These are phyloP conservation scores for Nemurella pictetii DNA, from an alignment of 2,888 invertebrate species.

Conservation along the genomic window DNA sequence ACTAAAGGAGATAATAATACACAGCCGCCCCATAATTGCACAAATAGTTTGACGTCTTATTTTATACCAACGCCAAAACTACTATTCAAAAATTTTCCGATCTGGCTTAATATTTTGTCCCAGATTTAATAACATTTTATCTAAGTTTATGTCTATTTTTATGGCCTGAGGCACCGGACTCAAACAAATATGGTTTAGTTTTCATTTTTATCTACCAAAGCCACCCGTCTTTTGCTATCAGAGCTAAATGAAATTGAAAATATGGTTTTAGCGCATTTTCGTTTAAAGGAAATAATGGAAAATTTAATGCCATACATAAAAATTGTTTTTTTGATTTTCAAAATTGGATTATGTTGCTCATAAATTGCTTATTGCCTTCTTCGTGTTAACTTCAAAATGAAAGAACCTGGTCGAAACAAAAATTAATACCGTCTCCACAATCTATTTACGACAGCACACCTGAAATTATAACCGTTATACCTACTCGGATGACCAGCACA, in stretches of 20 bases:
- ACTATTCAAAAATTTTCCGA: not conserved
- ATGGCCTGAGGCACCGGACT: not conserved
- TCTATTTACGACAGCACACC: too few relatives aligned
- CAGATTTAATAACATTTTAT: not conserved
- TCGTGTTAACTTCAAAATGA: too few relatives aligned
- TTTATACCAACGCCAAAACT: not conserved
- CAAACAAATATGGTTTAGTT: not conserved
- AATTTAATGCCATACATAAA: too few relatives aligned
- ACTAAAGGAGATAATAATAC: not conserved
- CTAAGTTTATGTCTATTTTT: not conserved
- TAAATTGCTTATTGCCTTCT: too few relatives aligned
- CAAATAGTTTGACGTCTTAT: not conserved
- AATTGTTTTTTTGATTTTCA: too few relatives aligned
- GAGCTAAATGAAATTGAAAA: not conserved
- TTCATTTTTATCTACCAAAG: not conserved
- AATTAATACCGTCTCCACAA: not conserved
- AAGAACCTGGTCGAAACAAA: not conserved
- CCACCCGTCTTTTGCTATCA: not conserved
- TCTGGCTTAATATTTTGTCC: not conserved
- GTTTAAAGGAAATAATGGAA: not conserved
- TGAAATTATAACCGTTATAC: not conserved
- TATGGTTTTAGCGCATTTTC: not conserved
- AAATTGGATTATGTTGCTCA: too few relatives aligned
- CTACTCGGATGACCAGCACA: not conserved
- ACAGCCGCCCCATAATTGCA: not conserved